Conservation (phyloP, 92 coral and sea anemone genomes). For the Phenganax subtilis region DNA sequence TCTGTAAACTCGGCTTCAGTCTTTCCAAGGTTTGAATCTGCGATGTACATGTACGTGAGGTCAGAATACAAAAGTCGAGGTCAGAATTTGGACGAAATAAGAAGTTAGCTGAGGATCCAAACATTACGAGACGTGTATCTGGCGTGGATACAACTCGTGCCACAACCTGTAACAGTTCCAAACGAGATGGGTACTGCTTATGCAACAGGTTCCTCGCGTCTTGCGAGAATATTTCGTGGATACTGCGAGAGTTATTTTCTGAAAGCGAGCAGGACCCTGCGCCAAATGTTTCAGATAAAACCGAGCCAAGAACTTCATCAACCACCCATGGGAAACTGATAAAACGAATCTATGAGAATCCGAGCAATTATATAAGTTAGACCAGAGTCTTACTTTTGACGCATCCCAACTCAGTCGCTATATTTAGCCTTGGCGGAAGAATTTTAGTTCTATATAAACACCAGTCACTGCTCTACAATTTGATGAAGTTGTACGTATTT, state of each 20-base stretch:
- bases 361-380: too few relatives aligned
- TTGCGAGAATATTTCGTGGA: slow-evolving; percentile 20
- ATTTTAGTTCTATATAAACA: too few relatives aligned
- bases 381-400: too few relatives aligned
- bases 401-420: too few relatives aligned
- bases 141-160: slow-evolving; percentile 32
- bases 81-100: slow-evolving; percentile 86
- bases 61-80: slow-evolving; percentile 72
- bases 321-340: slow-evolving; percentile 96
- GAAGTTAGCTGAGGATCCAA: slow-evolving; percentile 89
- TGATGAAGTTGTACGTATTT: too few relatives aligned
- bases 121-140: slow-evolving; percentile 54
- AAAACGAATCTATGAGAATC: slow-evolving; percentile 46
- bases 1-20: slow-evolving; percentile 38
- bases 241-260: slow-evolving; percentile 2
- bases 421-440: too few relatives aligned
- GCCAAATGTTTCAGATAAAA: slow-evolving; percentile 28
- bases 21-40: slow-evolving; percentile 51
- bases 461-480: too few relatives aligned
- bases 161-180: slow-evolving; percentile 10
- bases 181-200: slow-evolving; percentile 5
- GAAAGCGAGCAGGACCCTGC: slow-evolving; percentile 4
- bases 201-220: neutral
- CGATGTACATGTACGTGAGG: slow-evolving; percentile 1
- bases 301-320: slow-evolving; percentile 78